These are phyloP conservation scores for Perognathus longimembris DNA, from an alignment of 2,113 vertebrate species.

Conservation along the genomic window DNA sequence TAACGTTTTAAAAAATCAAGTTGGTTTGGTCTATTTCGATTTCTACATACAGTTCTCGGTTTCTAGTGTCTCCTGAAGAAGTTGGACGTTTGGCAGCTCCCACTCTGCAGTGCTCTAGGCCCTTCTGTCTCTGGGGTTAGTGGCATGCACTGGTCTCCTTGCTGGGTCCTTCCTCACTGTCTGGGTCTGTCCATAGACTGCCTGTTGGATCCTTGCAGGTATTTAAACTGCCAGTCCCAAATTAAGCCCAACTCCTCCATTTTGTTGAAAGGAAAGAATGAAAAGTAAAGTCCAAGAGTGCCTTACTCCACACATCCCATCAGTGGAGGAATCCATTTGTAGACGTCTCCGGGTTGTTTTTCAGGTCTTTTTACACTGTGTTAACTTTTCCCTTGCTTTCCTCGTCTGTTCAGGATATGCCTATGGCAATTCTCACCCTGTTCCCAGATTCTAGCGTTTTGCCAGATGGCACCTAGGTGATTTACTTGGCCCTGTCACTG, in stretches of 20 bases:
- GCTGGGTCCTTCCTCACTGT: too few relatives aligned
- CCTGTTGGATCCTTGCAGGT: background rate
- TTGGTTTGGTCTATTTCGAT: constrained; percentile 8
- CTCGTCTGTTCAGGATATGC: background rate
- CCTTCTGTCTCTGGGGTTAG: background rate
- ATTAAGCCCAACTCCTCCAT: background rate
- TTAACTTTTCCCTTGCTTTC: background rate
- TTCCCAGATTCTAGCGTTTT: background rate
- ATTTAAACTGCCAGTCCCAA: background rate
- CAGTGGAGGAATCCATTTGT: background rate
- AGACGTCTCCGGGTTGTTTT: background rate
- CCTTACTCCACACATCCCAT: background rate
- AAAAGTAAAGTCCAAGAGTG: background rate
- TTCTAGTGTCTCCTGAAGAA: constrained; percentile 8
- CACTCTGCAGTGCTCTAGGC: background rate
- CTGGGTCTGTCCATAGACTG: background rate
- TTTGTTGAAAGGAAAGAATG: background rate
- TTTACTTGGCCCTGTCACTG: background rate
- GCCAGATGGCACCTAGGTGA: background rate
- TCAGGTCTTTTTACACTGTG: background rate
- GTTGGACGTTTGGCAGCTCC: background rate
- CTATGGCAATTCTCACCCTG: background rate
- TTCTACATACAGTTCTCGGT: background rate
- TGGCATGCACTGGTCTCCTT: background rate
- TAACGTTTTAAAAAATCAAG: constrained; percentile 35